A percentile compares a stretch with the other conserved stretches of the same genome.
Evolutionary conservation across 2,113 vertebrate species (phyloP).

Genomic region (Riparia riparia): DNA sequence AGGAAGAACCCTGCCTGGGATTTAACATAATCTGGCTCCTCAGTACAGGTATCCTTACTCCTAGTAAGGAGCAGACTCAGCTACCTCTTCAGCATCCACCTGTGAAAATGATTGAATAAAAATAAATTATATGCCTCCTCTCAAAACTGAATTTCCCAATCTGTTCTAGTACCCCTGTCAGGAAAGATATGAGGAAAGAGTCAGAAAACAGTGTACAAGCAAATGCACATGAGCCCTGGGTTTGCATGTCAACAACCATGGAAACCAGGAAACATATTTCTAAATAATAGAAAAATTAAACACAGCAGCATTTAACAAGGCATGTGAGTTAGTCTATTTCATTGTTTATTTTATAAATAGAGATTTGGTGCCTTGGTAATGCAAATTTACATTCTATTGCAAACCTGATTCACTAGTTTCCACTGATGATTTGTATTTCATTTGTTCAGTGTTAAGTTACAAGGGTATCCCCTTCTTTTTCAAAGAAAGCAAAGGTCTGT

Average conservation of each 20-base stretch:
- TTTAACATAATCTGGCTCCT: not conserved
- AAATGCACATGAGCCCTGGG: not conserved
- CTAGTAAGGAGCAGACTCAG: not conserved
- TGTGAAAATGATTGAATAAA: not conserved
- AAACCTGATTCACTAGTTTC: not conserved
- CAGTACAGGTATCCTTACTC: no score
- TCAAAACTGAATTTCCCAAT: not conserved
- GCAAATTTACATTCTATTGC: not conserved
- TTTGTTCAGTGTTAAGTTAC: not conserved
- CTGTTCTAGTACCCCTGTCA: fast-evolving
- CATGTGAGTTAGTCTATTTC: not conserved
- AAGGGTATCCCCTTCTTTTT: not conserved
- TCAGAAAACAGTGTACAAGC: not conserved
- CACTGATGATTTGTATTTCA: not conserved
- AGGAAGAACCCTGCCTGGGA: not conserved
- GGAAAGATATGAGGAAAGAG: not conserved
- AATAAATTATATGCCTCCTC: not conserved
- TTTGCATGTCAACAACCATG: not conserved
- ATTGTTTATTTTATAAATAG: not conserved
- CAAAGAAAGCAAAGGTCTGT: not conserved
- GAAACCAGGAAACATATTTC: not conserved
- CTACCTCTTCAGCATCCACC: not conserved
- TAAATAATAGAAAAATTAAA: not conserved
- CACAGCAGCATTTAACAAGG: not conserved
- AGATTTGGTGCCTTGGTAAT: not conserved